Evolutionary conservation across 64 coral and sea anemone genomes (phyloP).

Genomic region (Stichodactyla mertensii): DNA sequence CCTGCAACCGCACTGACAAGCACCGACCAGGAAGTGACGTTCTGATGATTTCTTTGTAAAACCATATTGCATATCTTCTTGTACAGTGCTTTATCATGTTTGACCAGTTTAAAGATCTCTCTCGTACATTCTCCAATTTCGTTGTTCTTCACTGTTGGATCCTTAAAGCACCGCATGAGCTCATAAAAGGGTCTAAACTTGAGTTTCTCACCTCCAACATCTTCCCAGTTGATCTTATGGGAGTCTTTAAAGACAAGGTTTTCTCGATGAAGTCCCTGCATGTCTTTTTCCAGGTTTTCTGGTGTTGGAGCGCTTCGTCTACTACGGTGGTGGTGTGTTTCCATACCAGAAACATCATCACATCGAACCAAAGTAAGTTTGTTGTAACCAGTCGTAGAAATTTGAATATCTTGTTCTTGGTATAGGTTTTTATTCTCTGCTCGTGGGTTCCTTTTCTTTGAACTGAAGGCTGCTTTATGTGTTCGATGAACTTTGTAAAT

Average conservation of each 20-base stretch:
- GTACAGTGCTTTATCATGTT: conserved; percentile 27
- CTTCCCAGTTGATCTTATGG: conserved; percentile 68
- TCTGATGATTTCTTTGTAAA: conserved; percentile 67
- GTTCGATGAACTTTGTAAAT: conserved; percentile 24
- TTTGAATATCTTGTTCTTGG: conserved; percentile 53
- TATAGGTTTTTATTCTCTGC: conserved; percentile 44
- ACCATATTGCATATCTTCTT: conserved; percentile 40
- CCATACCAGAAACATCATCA: background rate
- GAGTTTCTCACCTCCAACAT: conserved; percentile 66
- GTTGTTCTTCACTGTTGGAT: conserved; percentile 60
- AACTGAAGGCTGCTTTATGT: conserved; percentile 17
- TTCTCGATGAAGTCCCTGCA: background rate
- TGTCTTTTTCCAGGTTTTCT: background rate
- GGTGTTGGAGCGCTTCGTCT: too few relatives aligned
- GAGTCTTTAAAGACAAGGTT: conserved; percentile 55
- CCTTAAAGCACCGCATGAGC: conserved; percentile 75
- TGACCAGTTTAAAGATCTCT: conserved; percentile 64
- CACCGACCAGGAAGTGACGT: conserved; percentile 71
- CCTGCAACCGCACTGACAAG: conserved; percentile 59
- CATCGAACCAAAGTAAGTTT: conserved; percentile 39
- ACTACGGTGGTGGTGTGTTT: background rate
- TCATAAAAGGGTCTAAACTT: conserved; percentile 60
- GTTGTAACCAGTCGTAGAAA: conserved; percentile 55
- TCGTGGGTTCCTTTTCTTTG: conserved; percentile 26
- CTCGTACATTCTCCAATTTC: conserved; percentile 62